Evolutionary conservation across 2,113 vertebrate genomes (phyloP).

Genomic region (Leucosticte australis): DNA sequence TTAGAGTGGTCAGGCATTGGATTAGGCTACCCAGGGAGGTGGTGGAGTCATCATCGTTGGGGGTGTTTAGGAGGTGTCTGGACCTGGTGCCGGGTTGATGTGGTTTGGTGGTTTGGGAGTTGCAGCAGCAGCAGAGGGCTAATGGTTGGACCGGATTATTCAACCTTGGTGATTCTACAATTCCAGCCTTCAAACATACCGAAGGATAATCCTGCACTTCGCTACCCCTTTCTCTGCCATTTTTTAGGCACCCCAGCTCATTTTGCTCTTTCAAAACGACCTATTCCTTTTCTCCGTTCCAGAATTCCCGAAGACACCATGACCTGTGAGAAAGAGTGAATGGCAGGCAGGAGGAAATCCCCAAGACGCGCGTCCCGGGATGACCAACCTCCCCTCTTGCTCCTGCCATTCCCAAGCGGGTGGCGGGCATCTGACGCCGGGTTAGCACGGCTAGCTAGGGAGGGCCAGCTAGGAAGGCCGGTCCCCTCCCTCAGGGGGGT

Average conservation of each 20-base stretch:
- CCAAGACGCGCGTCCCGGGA: fast-evolving
- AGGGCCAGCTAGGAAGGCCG: not conserved
- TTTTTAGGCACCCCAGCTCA: not conserved
- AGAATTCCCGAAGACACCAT: not conserved
- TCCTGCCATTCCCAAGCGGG: not conserved
- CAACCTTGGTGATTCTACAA: not conserved
- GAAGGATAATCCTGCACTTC: not conserved
- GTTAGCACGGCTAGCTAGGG: fast-evolving
- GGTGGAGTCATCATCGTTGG: not conserved
- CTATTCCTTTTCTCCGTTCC: not conserved
- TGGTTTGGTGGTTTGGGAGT: not conserved
- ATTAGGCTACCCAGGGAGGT: not conserved
- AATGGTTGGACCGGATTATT: not conserved
- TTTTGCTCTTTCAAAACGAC: not conserved
- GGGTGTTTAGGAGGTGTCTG: not conserved
- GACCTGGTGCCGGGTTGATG: not conserved
- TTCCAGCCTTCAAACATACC: fast-evolving
- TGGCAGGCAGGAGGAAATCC: not conserved
- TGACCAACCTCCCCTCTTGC: fast-evolving
- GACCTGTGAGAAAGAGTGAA: not conserved
- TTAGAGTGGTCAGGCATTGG: not conserved
- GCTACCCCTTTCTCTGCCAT: not conserved
- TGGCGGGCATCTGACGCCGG: fast-evolving
- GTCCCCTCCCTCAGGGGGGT: fast-evolving
- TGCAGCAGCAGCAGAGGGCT: not conserved